These are phyloP conservation scores for Microplitis mediator DNA, from an alignment of 1,140 invertebrate genomes.

Conservation along the genomic window DNA sequence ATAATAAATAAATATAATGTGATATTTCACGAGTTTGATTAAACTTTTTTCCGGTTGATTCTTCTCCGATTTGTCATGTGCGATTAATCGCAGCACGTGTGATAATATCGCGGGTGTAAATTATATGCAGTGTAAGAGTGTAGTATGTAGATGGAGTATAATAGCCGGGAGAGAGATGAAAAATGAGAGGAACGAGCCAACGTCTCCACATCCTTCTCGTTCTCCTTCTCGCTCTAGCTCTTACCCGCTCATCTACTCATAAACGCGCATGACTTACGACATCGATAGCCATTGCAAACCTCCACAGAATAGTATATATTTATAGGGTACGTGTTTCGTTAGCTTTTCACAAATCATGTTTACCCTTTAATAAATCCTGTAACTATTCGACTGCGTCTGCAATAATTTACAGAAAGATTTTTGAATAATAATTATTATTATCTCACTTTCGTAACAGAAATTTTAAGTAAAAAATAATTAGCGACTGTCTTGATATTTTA, in stretches of 20 bases:
- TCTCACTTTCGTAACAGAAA: too few relatives aligned
- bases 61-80: constrained; percentile 23
- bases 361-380: constrained; percentile 36
- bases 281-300: constrained; percentile 25
- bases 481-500: too few relatives aligned
- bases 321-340: constrained; percentile 6
- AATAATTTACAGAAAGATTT: too few relatives aligned
- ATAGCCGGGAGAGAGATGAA: neutral
- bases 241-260: neutral
- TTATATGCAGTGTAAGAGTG: neutral
- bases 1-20: neutral
- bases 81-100: constrained; percentile 25
- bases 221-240: too few relatives aligned
- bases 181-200: neutral
- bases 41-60: constrained; percentile 3
- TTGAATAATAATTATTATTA: too few relatives aligned
- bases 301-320: constrained; percentile 48
- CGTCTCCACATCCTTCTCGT: neutral
- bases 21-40: neutral
- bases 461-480: too few relatives aligned
- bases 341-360: constrained; percentile 51
- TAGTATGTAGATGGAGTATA: neutral
- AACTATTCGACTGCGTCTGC: too few relatives aligned
- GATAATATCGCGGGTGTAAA: constrained; percentile 20
- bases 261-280: constrained; percentile 29